phyloP scores from a whole-genome alignment of 2,113 vertebrate species.

The Limanda limanda region DNA sequence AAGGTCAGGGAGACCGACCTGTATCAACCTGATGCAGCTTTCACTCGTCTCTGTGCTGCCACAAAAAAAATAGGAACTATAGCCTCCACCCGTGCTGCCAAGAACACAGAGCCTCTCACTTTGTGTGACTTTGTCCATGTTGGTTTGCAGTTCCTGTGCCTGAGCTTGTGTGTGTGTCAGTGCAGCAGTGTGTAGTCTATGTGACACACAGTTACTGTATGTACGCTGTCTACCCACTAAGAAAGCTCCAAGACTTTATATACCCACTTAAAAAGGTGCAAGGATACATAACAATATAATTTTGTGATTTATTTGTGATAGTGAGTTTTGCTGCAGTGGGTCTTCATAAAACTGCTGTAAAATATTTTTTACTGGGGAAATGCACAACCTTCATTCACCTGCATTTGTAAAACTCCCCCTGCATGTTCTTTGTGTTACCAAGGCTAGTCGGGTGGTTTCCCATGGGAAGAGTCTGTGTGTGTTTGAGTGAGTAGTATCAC shows the following conservation, averaged over 20 bases:
- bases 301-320: neutral
- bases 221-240: neutral
- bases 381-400: too few relatives aligned
- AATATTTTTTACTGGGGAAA: too few relatives aligned
- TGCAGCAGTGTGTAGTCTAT: neutral
- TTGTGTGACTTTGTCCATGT: conserved; percentile 19
- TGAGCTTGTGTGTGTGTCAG: neutral
- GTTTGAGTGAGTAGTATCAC: neutral
- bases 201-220: neutral
- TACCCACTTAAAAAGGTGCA: neutral
- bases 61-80: conserved; percentile 23
- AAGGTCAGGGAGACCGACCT: conserved; percentile 1
- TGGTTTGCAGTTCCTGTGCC: conserved; percentile 5
- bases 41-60: neutral
- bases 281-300: neutral
- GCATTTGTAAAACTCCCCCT: too few relatives aligned
- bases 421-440: too few relatives aligned
- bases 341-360: too few relatives aligned
- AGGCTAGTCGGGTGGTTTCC: too few relatives aligned
- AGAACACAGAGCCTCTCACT: conserved; percentile 9
- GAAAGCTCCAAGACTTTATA: neutral
- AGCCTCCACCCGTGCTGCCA: neutral
- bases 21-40: neutral
- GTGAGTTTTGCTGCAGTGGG: neutral
- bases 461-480: neutral